Base-by-base conservation (phyloP, 2,797 vertebrate species). In the Loriculus beryllinus region DNA sequence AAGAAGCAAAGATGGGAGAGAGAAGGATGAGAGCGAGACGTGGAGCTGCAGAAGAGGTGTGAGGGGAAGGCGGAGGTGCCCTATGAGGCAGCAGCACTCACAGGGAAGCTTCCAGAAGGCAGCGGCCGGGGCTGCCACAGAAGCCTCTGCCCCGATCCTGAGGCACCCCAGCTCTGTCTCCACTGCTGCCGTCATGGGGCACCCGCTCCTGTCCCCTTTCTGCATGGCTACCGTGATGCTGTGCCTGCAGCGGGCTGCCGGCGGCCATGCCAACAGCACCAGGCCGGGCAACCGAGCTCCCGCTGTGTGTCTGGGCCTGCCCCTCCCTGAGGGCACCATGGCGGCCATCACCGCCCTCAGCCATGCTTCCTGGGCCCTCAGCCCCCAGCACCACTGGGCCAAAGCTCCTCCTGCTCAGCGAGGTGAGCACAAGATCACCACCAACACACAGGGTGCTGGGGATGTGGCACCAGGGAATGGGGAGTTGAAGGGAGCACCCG, bases 291-390 rank as follows among this genome's bases (percentile, higher is more conserved):
- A 11, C 52, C 22, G 1, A 11, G 68, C 42, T 60, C 37, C 17
- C 2, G 14, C 39, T 17, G 14, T 0, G 0, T 5, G 29, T 10
- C 49, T 0, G 3, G 48, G 71, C 56, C 77, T 20, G 54, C 23
- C 37, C 28, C 40, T 43, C 25, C 0, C 8, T 0, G 3, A n/a
- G 51, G 86, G 4, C 23, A 8, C 37, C 43, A 49, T 48, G 88
- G 76, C 1, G 2, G 43, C 6, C 2, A 2, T 35, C 26, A 39
- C 23, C 0, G 1, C 51, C 7, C 68, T 29, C 0, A 0, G 40
- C 57, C 4, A 0, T 13, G 31, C 43, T 12, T 7, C 64, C 33
- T 0, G 1, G 10, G 63, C 47, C 48, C 31, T 29, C 52, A 7
- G 42, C 26, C 2, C 19, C 22, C 57, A 6, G 22, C 0, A 1